Base-by-base conservation (phyloP, 1,140 invertebrate genomes). In the Nilaparvata lugens region DNA sequence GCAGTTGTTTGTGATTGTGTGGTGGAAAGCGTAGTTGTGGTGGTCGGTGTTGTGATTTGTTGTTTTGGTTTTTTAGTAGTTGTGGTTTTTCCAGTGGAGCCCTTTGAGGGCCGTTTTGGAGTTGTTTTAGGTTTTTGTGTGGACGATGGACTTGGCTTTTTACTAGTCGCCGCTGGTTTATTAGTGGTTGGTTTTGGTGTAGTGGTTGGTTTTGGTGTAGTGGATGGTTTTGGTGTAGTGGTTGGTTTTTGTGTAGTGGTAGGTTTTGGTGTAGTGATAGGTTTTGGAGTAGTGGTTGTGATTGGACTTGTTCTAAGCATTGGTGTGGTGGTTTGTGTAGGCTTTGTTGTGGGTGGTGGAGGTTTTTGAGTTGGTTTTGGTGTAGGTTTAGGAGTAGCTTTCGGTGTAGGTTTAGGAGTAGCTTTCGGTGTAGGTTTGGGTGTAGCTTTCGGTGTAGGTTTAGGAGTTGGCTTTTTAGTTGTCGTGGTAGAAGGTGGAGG, bases 91-190 rank as follows among this genome's bases (percentile, higher is more conserved):
- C 19, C 43, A 48, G 42, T 28, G 23, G 43, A n/a, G 13, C 21
- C 43, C 16, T 62, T 53, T 13, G 52, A 13, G 31, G 57, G 58
- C 23, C 21, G 6, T 43, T 58, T 62, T 1, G 43, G 58, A 16
- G 56, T 65, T 19, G 64, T 25, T 45, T 56, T 60, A n/a, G 56
- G 56, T 38, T 59, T 62, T 51, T 52, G 23, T 56, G 54, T 48
- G 18, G 25, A 59, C 9, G 43, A 28, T 16, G 48, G 21, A 60
- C 31, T 54, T 54, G 52, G 57, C 21, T 58, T 62, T n/a, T 28
- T 48, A 18, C 56, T 63, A 28, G 35, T 60, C 54, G 62, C 35
- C 52, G 4, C 56, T 31, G 60, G 21, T 16, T 43, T 61, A 18
- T 51, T 64, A n/a, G 55, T 24, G 16, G 61, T 55, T 14, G 58